Evolutionary conservation across 2,113 vertebrate species (phyloP).

Genomic region (Chlorodrepanis virens): DNA sequence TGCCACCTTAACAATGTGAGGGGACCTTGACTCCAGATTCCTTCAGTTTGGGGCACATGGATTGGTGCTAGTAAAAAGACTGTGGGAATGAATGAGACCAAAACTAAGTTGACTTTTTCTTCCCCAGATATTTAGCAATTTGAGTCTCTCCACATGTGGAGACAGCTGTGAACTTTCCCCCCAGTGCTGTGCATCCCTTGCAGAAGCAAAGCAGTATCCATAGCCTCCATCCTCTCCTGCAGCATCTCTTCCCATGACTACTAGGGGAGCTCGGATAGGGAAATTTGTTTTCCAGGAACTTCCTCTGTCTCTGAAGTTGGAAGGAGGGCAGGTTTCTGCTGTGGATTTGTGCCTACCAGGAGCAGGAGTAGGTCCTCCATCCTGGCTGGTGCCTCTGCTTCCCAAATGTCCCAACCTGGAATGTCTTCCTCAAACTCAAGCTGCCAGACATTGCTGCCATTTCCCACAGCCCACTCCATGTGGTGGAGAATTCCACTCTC

Average conservation of each 20-base stretch:
- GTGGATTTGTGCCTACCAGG: background rate
- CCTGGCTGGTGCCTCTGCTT: background rate
- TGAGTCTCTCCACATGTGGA: background rate
- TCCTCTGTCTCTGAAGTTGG: background rate
- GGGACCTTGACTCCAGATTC: background rate
- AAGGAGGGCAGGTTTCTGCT: background rate
- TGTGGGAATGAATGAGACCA: background rate
- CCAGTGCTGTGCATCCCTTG: background rate
- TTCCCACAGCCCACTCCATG: background rate
- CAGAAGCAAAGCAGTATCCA: background rate
- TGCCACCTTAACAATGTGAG: rapidly evolving
- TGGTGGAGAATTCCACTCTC: background rate
- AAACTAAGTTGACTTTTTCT: background rate
- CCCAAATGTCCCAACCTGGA: background rate
- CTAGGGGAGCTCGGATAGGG: background rate
- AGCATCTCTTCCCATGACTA: background rate
- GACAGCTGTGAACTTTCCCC: background rate
- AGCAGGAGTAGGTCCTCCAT: background rate
- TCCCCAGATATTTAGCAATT: background rate
- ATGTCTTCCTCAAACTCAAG: background rate
- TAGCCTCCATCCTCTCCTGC: background rate
- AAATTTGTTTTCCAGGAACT: background rate
- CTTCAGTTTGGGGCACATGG: rapidly evolving
- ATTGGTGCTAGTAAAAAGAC: background rate
- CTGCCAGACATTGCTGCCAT: background rate